phyloP scores from a whole-genome alignment of 2,797 vertebrate genomes.

The Poeciliopsis turneri region DNA sequence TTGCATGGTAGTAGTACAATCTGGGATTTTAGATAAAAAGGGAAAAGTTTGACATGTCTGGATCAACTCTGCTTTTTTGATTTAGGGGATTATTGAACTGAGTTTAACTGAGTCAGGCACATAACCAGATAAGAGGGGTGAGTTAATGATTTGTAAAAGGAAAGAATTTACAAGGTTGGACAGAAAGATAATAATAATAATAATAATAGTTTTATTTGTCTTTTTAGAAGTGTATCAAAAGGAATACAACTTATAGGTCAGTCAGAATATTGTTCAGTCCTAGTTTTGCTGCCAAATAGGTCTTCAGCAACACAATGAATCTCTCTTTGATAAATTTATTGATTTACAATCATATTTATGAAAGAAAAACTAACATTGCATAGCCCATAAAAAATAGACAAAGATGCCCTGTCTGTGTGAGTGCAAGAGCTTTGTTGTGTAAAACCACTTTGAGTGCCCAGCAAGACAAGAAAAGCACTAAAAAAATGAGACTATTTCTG shows the following conservation, averaged over 20 bases:
- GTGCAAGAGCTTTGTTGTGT: not conserved
- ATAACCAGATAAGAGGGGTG: not conserved
- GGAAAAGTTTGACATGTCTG: not conserved
- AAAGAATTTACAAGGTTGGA: not conserved
- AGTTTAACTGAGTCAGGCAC: not conserved
- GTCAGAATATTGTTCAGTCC: not conserved
- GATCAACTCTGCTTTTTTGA: not conserved
- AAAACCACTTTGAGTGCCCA: not conserved
- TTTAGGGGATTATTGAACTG: not conserved
- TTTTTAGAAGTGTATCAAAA: not conserved
- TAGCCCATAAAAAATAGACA: not conserved
- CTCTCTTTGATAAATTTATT: not conserved
- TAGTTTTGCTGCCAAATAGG: not conserved
- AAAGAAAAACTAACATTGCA: not conserved
- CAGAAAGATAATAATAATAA: not conserved
- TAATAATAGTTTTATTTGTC: not conserved
- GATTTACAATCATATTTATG: not conserved
- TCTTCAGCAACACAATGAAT: not conserved
- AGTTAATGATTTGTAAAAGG: not conserved
- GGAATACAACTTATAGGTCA: not conserved
- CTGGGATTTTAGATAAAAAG: not conserved
- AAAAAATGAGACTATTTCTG: not conserved
- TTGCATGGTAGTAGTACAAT: not conserved
- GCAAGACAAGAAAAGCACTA: conserved; percentile 1
- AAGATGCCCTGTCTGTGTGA: not conserved